Evolutionary conservation across 2,888 invertebrate genomes (phyloP).

Genomic region (Lottia gigantea): DNA sequence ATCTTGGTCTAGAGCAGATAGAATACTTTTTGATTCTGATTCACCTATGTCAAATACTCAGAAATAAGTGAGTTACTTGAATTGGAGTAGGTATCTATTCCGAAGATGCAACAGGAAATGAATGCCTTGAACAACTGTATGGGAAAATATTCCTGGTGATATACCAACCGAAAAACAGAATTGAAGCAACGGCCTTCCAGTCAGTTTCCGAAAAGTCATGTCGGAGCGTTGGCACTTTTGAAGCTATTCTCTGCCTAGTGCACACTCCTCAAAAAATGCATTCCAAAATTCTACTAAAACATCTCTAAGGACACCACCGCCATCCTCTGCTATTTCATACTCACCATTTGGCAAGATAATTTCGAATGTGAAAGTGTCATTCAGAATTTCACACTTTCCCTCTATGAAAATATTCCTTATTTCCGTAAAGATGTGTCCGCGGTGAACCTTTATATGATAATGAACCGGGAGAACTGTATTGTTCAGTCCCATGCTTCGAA

Average conservation of each 20-base stretch:
- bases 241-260: background rate
- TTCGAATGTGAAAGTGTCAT: background rate
- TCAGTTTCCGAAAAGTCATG: background rate
- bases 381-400: background rate
- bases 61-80: background rate
- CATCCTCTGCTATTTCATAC: constrained; percentile 1
- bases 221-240: constrained; percentile 3
- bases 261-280: constrained; percentile 4
- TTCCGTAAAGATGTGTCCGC: constrained; percentile 5
- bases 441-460: background rate
- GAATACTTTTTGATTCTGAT: background rate
- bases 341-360: constrained; percentile 6
- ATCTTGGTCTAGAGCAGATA: background rate
- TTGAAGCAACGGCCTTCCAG: background rate
- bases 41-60: background rate
- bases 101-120: background rate
- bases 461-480: background rate
- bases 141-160: constrained; percentile 5
- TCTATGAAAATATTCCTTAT: background rate
- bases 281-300: constrained; percentile 6
- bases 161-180: constrained; percentile 7
- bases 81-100: background rate
- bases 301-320: constrained; percentile 2
- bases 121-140: constrained; percentile 8
- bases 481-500: background rate